Evolutionary conservation across 2,797 vertebrate genomes (phyloP), one percentile per base, ranked within the genome.

Genomic region (Triplophysa bombifrons): DNA sequence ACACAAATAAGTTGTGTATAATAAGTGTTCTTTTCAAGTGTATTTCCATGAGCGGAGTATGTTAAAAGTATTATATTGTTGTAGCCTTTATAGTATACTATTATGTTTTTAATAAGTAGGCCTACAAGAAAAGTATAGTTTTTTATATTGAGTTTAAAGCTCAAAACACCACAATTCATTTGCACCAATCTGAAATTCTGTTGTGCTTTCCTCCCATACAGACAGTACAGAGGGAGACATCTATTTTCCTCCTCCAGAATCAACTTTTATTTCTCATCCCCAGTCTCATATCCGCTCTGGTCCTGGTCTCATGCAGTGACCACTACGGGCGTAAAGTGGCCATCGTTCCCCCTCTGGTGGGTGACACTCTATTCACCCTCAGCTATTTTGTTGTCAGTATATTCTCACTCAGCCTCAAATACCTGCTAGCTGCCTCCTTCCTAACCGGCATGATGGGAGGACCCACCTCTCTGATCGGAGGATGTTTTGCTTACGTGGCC

Each of bases 281-380:
- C 63, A 92, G 93, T 67, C 87, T 96, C 20, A 11, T 93, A 75
- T 90, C 94, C 69, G 90, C 94, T 0, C 90, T 94, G 83, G 63
- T 95, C 34, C 87, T 96, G 78, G 90, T 96, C 46, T 90, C 94
- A 2, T 89, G 91, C 17, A 94, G 95, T 1, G 95, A 96, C 79
- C 88, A 80, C 20, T 81, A 80, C 0, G 95, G 95, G 64, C 92
- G 93, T 48, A 96, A 95, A 85, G 86, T 89, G 12, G 93, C 94
- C 64, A 85, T 96, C 71, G 38, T 94, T 53, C 84, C 94, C 64
- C 94, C 94, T 10, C 89, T 93, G 19, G 0, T 90, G 2, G 94
- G 95, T 10, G 86, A 88, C 69, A 79, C 94, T 34, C 56, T 91
- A 44, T 86, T 87, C 71, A 74, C 76, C 25, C 1, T 85, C 69